phyloP scores from a whole-genome alignment of 2,797 vertebrate species.

The Melanotaenia boesemani region DNA sequence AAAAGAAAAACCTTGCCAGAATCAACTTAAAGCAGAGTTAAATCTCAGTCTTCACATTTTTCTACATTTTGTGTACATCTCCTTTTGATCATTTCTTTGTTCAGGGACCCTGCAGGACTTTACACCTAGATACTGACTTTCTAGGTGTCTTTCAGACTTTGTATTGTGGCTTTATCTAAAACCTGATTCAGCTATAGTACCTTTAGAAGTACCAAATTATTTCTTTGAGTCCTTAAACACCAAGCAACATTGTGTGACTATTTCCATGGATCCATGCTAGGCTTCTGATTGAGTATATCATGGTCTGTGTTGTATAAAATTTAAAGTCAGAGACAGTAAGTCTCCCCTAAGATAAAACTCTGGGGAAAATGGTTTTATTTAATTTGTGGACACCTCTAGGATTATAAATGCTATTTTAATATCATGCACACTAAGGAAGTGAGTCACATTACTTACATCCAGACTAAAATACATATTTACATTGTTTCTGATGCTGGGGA shows the following conservation, averaged over 20 bases:
- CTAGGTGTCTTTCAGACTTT: too few species aligned
- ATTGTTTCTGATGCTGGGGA: too few species aligned
- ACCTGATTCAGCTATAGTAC: too few species aligned
- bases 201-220: too few species aligned
- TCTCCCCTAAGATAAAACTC: background rate
- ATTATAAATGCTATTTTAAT: too few species aligned
- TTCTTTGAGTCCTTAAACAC: background rate
- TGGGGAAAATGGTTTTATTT: background rate
- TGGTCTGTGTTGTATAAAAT: background rate
- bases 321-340: background rate
- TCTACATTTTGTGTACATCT: background rate
- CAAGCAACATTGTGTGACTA: background rate
- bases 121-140: background rate
- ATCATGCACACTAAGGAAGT: too few species aligned
- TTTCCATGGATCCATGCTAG: background rate
- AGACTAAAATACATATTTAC: too few species aligned
- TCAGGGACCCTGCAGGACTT: background rate
- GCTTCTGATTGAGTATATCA: background rate
- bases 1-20: background rate
- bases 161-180: too few species aligned
- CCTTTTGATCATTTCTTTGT: background rate
- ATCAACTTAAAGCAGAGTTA: constrained; percentile 1
- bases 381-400: background rate
- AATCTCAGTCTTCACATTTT: background rate
- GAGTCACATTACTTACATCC: too few species aligned